Evolutionary conservation across 2,113 vertebrate genomes (phyloP).

Genomic region (Shinisaurus crocodilurus): DNA sequence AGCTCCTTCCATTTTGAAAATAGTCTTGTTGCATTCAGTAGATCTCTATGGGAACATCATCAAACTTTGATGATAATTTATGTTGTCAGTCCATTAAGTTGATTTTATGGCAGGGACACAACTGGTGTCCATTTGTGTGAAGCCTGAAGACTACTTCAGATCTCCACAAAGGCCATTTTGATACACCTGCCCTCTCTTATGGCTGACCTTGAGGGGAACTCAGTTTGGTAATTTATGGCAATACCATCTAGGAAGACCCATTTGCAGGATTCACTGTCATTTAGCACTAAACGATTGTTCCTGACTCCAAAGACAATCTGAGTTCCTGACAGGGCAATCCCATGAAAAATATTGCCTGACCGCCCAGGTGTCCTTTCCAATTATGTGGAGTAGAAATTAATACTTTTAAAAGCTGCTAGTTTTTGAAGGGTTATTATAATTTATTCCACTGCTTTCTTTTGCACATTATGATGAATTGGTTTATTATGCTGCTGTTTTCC

Average conservation of each 20-base stretch:
- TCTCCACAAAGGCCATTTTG: constrained; percentile 68
- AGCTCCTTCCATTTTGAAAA: constrained; percentile 51
- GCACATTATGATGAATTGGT: constrained; percentile 84
- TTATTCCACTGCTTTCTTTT: constrained; percentile 83
- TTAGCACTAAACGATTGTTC: constrained; percentile 84
- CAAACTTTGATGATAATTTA: constrained; percentile 74
- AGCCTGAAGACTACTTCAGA: constrained; percentile 54
- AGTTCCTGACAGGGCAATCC: constrained; percentile 86
- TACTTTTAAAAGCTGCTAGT: constrained; percentile 91
- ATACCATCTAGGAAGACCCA: constrained; percentile 85
- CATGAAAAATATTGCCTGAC: constrained; percentile 87
- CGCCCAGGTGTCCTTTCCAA: constrained; percentile 88
- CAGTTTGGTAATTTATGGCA: constrained; percentile 87
- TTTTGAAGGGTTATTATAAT: constrained; percentile 91
- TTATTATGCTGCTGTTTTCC: constrained; percentile 83
- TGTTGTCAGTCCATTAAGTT: constrained; percentile 70
- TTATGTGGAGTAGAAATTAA: constrained; percentile 93
- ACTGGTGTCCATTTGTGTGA: constrained; percentile 58
- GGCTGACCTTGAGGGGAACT: constrained; percentile 86
- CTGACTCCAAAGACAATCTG: constrained; percentile 88
- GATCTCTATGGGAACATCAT: constrained; percentile 58
- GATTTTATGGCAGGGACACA: constrained; percentile 72
- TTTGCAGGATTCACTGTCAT: constrained; percentile 93
- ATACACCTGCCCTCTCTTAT: constrained; percentile 79
- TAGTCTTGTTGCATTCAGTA: constrained; percentile 40